Evolutionary conservation across 2,113 vertebrate genomes (phyloP), one percentile per base, ranked within the genome.

Genomic region (Jaculus jaculus): DNA sequence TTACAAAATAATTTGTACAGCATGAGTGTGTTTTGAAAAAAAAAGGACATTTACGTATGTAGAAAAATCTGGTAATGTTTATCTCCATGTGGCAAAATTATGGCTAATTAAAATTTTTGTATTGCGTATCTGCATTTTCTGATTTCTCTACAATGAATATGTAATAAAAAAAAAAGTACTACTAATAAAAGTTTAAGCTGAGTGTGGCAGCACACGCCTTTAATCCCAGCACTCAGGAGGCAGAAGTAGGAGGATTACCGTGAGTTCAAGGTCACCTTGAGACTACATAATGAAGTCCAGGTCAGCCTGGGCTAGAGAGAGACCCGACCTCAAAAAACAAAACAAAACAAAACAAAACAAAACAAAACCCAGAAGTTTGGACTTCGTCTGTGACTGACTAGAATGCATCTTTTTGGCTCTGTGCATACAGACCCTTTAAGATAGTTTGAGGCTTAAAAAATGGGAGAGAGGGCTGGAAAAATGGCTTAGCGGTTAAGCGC

Each of bases 1-100:
- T 96, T 94, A 87, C 78, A 94, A 94, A 96, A 92, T 93, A 95
- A 95, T 95, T 93, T 93, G 82, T 83, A 65, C 42, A 85, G 71
- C 85, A 92, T 75, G 85, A 91, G 78, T 54, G 28, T 87, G 84
- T 87, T 95, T 91, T 37, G 66, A 13, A 86, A 84, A 13, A 86
- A 84, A 92, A 93, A 82, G 69, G 8, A 32, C 63, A 74, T 91
- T 81, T 94, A 60, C 92, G 39, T 69, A 20, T 85, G n/a, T 86
- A 71, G 17, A 63, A 89, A 72, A 90, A 91, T 88, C 91, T 95
- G 87, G 61, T 80, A 6, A 7, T 92, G 65, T 93, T 93, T 95
- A 93, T 91, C 87, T 92, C 90, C 94, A 93, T 87, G 87, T 94
- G 93, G 93, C 54, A 78, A 96, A 92, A 95, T 77, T 87, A 96